phyloP scores from a whole-genome alignment of 2,888 invertebrate genomes.

The Thalpophila matura region DNA sequence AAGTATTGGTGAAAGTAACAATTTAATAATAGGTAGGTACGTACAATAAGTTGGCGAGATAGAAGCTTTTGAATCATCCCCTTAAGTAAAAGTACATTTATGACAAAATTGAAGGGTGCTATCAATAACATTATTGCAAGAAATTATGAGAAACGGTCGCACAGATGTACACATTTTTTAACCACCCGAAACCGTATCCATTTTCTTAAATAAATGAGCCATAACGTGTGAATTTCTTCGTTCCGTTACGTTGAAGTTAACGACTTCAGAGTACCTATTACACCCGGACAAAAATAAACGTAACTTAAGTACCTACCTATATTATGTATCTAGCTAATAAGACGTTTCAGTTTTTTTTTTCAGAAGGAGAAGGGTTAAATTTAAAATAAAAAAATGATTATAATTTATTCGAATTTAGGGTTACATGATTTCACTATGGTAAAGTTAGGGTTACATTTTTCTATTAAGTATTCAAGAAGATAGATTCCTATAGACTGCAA shows the following conservation, averaged over 20 bases:
- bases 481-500: too few species aligned
- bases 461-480: too few species aligned
- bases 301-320: not conserved
- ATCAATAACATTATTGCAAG: constrained; percentile 36
- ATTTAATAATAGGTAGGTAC: not conserved
- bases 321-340: not conserved
- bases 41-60: not conserved
- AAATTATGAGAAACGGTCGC: constrained; percentile 23
- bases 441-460: too few species aligned
- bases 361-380: not conserved
- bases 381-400: too few species aligned
- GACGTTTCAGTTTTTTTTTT: too few species aligned
- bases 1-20: too few species aligned
- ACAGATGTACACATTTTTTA: constrained; percentile 66
- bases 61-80: constrained; percentile 2
- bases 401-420: too few species aligned
- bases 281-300: constrained; percentile 4
- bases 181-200: constrained; percentile 64
- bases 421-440: too few species aligned
- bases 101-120: constrained; percentile 23
- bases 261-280: constrained; percentile 52
- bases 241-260: constrained; percentile 66
- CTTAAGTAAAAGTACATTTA: constrained; percentile 2
- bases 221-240: constrained; percentile 68
- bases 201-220: constrained; percentile 74